phyloP scores from a whole-genome alignment of 2,888 invertebrate species.

The Cremastinae sp. region DNA sequence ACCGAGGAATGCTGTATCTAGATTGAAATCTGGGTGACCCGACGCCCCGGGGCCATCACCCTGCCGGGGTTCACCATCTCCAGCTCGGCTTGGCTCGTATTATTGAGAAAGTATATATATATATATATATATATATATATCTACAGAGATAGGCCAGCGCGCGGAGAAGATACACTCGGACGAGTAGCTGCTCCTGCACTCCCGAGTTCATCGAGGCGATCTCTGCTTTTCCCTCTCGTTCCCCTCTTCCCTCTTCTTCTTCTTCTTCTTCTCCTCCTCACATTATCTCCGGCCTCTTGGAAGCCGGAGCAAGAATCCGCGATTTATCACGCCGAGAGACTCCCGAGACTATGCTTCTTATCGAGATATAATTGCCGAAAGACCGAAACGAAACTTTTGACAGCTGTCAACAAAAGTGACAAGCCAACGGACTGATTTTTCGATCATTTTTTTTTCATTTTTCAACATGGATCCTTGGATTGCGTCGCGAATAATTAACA shows the following conservation, averaged over 20 bases:
- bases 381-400: too few species aligned
- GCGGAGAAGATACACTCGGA: constrained; percentile 31
- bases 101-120: too few species aligned
- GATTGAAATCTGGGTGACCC: constrained; percentile 80
- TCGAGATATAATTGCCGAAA: too few species aligned
- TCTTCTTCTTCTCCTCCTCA: neutral
- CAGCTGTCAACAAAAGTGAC: too few species aligned
- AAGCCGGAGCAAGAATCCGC: too few species aligned
- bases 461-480: too few species aligned
- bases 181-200: constrained; percentile 59
- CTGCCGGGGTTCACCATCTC: constrained; percentile 68
- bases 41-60: constrained; percentile 79
- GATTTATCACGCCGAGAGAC: too few species aligned
- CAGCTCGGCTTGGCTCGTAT: constrained; percentile 43
- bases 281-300: constrained; percentile 16
- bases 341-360: too few species aligned
- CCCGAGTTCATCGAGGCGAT: constrained; percentile 49
- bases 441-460: too few species aligned
- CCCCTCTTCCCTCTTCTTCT: too few species aligned
- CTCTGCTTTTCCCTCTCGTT: constrained; percentile 18
- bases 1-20: constrained; percentile 80
- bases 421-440: too few species aligned
- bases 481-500: too few species aligned
- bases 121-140: constrained; percentile 31
- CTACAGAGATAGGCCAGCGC: constrained; percentile 53